Base-by-base conservation (phyloP, 2,888 invertebrate genomes). In the Steinernema scapterisci region DNA sequence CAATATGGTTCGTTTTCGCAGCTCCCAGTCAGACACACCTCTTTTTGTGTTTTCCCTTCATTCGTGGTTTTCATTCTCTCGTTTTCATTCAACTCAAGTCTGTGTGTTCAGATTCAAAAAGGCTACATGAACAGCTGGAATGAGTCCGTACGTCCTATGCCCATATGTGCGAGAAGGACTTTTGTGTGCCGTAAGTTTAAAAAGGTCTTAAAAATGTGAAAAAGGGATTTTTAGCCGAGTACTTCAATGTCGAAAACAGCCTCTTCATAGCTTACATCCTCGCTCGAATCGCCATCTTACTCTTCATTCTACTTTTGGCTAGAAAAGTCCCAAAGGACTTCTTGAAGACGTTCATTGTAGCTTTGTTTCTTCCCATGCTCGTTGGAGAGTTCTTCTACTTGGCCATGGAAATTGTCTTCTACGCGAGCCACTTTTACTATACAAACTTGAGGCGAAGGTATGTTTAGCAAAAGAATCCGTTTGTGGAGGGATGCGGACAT, bases 301-400 rank as follows among this genome's bases (percentile, higher is more conserved):
- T 48, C 3, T 73, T 73, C 19, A 63, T 73, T 11, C 70, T 73
- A 23, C 56, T 73, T 7, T 16, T 71, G 7, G 51, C 74, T 3
- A 13, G 9, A 21, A 46, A 44, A 54, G 56, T 74, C n/a, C 74
- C 74, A n/a, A 54, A 44, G 45, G 74, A 74, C 45, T 74, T 44
- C 44, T 19, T 74, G 43, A 70, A 70, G 25, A 70, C 48, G 1
- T 74, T 74, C 27, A 71, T 70, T 3, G 56, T 74, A 1, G 27
- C 48, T 19, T 51, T 74, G 21, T 74, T 71, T 43, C 25, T 74
- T 9, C 74, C 74, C 1, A 11, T 74, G 21, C 31, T 70, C 19
- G 23, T 43, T 71, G 70, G 70, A 11, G 74, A 74, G 27, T 71
- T 74, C 38, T 38, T 46, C 21, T 70, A 70, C 31, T 23, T 74